Evolutionary conservation across 2,113 vertebrate species (phyloP).

Genomic region (Etheostoma spectabile): DNA sequence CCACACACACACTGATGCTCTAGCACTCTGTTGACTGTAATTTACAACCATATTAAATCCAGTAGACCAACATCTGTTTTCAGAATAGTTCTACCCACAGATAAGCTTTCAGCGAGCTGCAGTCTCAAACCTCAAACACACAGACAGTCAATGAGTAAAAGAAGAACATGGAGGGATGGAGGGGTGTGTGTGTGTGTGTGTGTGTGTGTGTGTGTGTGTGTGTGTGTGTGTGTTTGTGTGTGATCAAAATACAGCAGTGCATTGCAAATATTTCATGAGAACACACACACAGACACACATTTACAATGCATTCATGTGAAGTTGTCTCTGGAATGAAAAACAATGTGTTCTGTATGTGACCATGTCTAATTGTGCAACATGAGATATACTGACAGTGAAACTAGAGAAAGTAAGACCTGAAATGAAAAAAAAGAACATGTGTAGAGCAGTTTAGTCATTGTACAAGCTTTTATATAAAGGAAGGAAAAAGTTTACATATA

Average conservation of each 20-base stretch:
- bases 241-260: background rate
- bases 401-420: background rate
- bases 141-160: slow-evolving; percentile 17
- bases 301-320: background rate
- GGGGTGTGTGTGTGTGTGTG: slow-evolving; percentile 2
- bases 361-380: background rate
- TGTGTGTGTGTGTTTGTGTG: background rate
- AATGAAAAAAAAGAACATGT: background rate
- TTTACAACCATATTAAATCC: slow-evolving; percentile 74
- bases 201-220: slow-evolving; percentile 7
- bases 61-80: slow-evolving; percentile 75
- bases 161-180: background rate
- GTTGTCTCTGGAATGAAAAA: slow-evolving; percentile 1
- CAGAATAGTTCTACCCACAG: slow-evolving; percentile 61
- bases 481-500: background rate
- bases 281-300: background rate
- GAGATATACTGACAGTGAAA: background rate
- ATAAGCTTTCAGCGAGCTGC: slow-evolving; percentile 54
- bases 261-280: slow-evolving; percentile 17
- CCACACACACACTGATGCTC: slow-evolving; percentile 40
- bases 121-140: slow-evolving; percentile 58
- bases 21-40: slow-evolving; percentile 59
- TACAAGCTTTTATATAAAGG: background rate
- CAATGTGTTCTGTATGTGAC: background rate
- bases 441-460: no score